Conservation (phyloP, 2,797 vertebrate genomes). For the Smutsia temminckii region DNA sequence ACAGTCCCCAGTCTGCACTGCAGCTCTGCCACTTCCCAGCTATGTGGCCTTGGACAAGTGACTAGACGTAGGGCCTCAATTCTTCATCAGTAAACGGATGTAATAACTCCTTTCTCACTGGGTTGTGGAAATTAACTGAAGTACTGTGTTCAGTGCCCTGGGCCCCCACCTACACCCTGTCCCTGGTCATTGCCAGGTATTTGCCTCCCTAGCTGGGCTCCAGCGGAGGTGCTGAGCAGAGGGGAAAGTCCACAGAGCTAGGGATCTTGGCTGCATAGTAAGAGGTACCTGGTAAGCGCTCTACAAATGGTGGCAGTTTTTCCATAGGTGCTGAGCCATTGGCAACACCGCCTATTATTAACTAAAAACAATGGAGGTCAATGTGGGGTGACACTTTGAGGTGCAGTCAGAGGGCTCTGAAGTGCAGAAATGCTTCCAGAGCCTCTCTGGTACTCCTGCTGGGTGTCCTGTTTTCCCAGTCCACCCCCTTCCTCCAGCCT, state of each 20-base stretch:
- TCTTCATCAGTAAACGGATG: neutral
- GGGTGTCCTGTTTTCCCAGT: neutral
- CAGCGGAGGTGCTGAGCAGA: neutral
- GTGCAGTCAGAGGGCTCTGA: neutral
- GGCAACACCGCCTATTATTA: neutral
- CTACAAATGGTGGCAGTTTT: neutral
- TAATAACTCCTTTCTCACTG: neutral
- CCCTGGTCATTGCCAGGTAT: too few relatives aligned
- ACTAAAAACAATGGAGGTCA: neutral
- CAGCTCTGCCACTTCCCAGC: neutral
- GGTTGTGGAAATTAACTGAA: neutral
- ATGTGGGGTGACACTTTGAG: neutral
- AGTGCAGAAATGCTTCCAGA: neutral
- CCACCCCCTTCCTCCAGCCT: neutral
- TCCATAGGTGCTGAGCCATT: neutral
- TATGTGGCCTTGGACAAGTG: neutral
- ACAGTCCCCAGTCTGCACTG: neutral
- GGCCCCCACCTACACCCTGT: neutral
- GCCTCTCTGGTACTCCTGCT: neutral
- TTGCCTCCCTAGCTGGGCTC: neutral
- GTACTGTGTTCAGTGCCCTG: accelerated
- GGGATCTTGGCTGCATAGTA: neutral
- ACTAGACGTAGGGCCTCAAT: neutral
- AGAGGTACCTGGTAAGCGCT: neutral
- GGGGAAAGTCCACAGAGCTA: neutral